These are phyloP conservation scores for Cephus rjabovi DNA, from an alignment of 2,888 invertebrate species.

Conservation along the genomic window DNA sequence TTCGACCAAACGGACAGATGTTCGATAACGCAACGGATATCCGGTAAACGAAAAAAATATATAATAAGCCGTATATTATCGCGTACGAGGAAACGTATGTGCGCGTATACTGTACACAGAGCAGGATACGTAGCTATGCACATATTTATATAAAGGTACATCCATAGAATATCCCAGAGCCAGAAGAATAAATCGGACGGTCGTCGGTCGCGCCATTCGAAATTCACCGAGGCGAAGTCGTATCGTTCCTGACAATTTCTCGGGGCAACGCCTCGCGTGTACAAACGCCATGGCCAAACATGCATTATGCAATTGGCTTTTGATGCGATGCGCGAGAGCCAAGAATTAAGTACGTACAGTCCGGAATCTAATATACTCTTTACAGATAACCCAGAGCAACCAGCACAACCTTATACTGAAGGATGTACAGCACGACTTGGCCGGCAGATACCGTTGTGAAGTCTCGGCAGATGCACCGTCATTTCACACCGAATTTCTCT, in stretches of 20 bases:
- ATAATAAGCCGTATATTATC: neutral
- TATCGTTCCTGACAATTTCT: neutral
- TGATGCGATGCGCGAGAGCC: neutral
- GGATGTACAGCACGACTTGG: slow-evolving; percentile 77
- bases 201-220: neutral
- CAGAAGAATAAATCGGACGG: neutral
- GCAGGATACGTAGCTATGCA: neutral
- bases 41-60: neutral
- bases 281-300: neutral
- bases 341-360: neutral
- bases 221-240: neutral
- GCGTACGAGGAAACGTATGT: too few relatives aligned
- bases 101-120: too few relatives aligned
- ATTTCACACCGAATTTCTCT: slow-evolving; percentile 77
- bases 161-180: neutral
- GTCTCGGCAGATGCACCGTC: slow-evolving; percentile 81
- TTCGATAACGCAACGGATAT: neutral
- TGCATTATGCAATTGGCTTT: neutral
- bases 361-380: slow-evolving; percentile 21
- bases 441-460: slow-evolving; percentile 80
- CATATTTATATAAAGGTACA: neutral
- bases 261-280: neutral
- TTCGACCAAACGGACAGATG: neutral
- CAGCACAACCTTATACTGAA: slow-evolving; percentile 72
- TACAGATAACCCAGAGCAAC: slow-evolving; percentile 56